phyloP scores from a whole-genome alignment of 2,888 invertebrate species.

The Caenorhabditis plicata region DNA sequence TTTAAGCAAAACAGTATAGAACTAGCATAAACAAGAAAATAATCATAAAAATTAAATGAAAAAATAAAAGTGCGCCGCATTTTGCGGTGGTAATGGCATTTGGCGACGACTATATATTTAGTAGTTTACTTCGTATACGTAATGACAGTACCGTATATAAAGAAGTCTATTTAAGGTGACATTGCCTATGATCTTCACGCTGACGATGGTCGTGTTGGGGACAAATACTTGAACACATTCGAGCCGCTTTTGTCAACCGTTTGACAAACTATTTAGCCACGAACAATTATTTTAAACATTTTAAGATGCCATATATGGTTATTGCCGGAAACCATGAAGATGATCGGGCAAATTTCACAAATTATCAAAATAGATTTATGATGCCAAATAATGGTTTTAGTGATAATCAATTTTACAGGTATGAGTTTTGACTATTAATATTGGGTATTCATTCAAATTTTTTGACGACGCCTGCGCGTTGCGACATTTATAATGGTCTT shows the following conservation, averaged over 20 bases:
- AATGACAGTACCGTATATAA: no score
- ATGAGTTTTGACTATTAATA: background rate
- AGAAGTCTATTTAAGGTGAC: no score
- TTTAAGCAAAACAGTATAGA: no score
- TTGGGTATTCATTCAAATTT: background rate
- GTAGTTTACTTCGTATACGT: no score
- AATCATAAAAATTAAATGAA: no score
- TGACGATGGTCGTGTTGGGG: conserved; percentile 80
- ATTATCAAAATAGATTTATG: conserved; percentile 85
- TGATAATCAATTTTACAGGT: conserved; percentile 67
- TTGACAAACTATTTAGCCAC: background rate
- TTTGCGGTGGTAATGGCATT: no score
- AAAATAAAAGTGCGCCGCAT: no score
- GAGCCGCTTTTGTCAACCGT: conserved; percentile 81
- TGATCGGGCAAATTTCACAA: conserved; percentile 79
- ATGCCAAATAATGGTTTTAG: conserved; percentile 76
- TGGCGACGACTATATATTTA: no score
- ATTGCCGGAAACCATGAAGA: conserved; percentile 74
- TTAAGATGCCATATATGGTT: conserved; percentile 75
- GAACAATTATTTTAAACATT: background rate
- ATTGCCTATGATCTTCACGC: conserved; percentile 89
- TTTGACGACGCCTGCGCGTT: background rate
- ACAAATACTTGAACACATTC: conserved; percentile 88
- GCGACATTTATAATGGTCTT: no score
- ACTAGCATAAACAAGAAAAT: no score